Percentiles rank a stretch among this genome's conserved stretches.
phyloP scores from a whole-genome alignment of 2,888 invertebrate genomes.

The Cacoxenus indagator region DNA sequence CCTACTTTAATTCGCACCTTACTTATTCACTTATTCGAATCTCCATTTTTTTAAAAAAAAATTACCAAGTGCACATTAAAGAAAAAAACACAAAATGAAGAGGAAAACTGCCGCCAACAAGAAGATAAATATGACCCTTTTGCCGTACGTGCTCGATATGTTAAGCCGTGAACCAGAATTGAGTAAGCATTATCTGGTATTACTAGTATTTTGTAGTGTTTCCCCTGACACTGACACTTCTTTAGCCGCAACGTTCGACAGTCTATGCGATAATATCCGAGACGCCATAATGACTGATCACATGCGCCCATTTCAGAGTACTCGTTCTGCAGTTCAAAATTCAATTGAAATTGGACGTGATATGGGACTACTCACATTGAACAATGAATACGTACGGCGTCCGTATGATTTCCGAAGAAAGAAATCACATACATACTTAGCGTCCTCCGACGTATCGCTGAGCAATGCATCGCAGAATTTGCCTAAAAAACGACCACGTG shows the following conservation, averaged over 20 bases:
- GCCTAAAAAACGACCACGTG: no score
- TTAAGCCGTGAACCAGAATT: slow-evolving; percentile 35
- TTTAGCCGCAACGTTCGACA: slow-evolving; percentile 26
- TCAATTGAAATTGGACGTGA: slow-evolving; percentile 37
- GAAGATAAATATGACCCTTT: no score
- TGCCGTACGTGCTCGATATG: slow-evolving; percentile 44
- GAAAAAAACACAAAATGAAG: not conserved
- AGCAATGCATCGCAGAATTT: not conserved
- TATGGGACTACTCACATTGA: slow-evolving; percentile 40
- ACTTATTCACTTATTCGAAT: no score
- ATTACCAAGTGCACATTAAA: not conserved
- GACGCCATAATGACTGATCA: slow-evolving; percentile 26
- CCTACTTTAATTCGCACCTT: no score
- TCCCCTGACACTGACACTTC: not conserved
- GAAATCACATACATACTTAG: no score
- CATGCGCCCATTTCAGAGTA: slow-evolving; percentile 22
- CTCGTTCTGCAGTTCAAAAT: slow-evolving; percentile 36
- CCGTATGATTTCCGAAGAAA: slow-evolving; percentile 20
- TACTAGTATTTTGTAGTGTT: no score
- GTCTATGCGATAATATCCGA: slow-evolving; percentile 23
- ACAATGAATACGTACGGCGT: not conserved
- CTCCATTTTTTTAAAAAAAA: no score
- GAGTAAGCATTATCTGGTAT: slow-evolving; percentile 33
- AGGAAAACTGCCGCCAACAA: no score
- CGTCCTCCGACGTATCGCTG: no score